A percentile compares a stretch with the other conserved stretches of the same genome.
Conservation (phyloP, 2,797 vertebrate species). For the Betta splendens region DNA sequence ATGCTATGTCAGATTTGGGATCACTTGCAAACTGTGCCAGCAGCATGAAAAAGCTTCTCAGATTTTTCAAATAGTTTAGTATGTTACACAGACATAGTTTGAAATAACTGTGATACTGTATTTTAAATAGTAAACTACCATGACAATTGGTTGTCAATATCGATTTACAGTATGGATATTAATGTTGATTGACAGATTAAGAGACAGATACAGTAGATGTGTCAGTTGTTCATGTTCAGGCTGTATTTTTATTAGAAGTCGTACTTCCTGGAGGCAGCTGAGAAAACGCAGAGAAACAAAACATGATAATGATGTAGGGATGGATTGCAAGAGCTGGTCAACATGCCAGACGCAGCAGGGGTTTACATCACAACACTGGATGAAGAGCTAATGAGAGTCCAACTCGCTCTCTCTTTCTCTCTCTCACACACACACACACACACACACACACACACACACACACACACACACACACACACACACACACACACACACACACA, state of each 20-base stretch:
- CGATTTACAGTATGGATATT: background rate
- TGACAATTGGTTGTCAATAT: background rate
- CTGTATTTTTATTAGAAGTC: slow-evolving; percentile 7
- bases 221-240: background rate
- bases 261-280: slow-evolving; percentile 7
- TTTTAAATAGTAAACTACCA: background rate
- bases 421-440: slow-evolving; percentile 13
- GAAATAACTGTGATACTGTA: background rate
- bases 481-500: slow-evolving; percentile 17
- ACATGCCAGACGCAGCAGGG: slow-evolving; percentile 70
- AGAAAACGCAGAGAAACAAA: slow-evolving; percentile 39
- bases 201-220: background rate
- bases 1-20: slow-evolving; percentile 23
- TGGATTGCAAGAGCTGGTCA: slow-evolving; percentile 57
- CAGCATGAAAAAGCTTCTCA: slow-evolving; percentile 21
- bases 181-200: background rate
- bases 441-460: slow-evolving; percentile 18
- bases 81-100: background rate
- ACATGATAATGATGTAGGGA: slow-evolving; percentile 63
- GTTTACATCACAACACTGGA: slow-evolving; percentile 67
- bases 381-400: slow-evolving; percentile 69
- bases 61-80: too few species aligned
- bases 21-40: slow-evolving; percentile 28
- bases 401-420: slow-evolving; percentile 29
- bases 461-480: slow-evolving; percentile 15